Evolutionary conservation across 2,113 vertebrate species (phyloP), one percentile per base, ranked within the genome.

Genomic region (Orientallactaga bullata): DNA sequence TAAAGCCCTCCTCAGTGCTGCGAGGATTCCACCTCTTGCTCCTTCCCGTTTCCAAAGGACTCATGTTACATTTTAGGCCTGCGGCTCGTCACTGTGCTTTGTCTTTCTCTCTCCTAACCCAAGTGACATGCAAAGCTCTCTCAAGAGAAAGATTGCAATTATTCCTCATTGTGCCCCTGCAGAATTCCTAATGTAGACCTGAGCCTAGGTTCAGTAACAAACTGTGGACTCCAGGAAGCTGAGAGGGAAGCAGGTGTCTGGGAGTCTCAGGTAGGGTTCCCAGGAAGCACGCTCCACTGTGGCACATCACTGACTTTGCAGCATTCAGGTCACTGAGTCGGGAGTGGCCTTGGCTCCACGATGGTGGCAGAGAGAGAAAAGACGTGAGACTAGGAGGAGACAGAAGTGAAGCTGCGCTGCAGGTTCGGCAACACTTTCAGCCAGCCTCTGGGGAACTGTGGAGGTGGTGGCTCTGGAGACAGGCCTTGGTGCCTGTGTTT

Each of bases 261-360:
- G 65, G 60, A 47, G 39, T 79, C 94, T 93, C 61, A 68, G 60
- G n/a, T 26, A 79, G 55, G 4, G 91, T 94, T 58, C 26, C 81
- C 20, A 88, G 76, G 63, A 94, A 58, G 37, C 16, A 7, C 20
- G 23, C 20, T 61, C 30, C 37, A 32, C 69, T 0, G 8, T 30
- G 63, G 55, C 85, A 51, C 51, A 35, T 55, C 69, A 73, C 17
- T 65, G 90, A 78, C 0, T 3, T n/a, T 20, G n/a, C 42, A 79
- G 65, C 71, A 68, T 47, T 66, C 55, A 37, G 74, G 35, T 76
- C 51, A 66, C 28, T 61, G 58, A n/a, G 28, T 42, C 66, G 74
- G 32, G 69, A 47, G 84, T 81, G 39, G 18, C 58, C 78, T 81
- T 69, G 83, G 60, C 63, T 90, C 82, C 74, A 55, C 65, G 18